Conservation (phyloP, 1,140 invertebrate species). For the Parapsyche elsis region DNA sequence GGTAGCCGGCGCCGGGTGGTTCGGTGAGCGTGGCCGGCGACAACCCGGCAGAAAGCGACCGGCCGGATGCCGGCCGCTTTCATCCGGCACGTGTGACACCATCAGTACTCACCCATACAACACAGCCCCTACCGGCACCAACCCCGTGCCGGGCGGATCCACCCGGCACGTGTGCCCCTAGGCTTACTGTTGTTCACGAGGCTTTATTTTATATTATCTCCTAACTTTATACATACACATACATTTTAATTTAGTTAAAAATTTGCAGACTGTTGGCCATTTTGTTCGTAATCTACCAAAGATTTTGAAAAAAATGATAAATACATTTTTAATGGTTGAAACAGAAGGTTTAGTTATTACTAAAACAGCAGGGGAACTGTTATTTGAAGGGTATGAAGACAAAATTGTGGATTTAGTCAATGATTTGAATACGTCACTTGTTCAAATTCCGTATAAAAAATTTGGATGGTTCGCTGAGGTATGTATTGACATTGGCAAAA, state of each 20-base stretch:
- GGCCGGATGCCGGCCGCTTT: no score
- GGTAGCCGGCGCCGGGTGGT: no score
- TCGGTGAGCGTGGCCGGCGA: no score
- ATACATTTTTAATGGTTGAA: conserved; percentile 67
- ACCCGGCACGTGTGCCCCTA: no score
- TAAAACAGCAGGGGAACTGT: conserved; percentile 72
- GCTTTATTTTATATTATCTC: no score
- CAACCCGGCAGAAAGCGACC: no score
- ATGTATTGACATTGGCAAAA: conserved; percentile 50
- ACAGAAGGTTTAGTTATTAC: conserved; percentile 70
- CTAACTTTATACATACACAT: background rate
- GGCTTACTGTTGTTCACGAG: no score
- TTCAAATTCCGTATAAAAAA: conserved; percentile 73
- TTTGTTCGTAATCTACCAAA: conserved; percentile 64
- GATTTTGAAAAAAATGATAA: conserved; percentile 66
- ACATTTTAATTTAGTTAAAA: conserved; percentile 6
- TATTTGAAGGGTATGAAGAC: conserved; percentile 83
- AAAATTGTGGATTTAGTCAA: conserved; percentile 70
- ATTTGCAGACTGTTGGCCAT: conserved; percentile 74
- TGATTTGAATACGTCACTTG: conserved; percentile 68
- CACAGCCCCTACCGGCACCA: no score
- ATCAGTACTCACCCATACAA: no score
- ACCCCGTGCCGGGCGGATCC: no score
- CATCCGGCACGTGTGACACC: no score
- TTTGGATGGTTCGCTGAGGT: conserved; percentile 82